These are phyloP conservation scores for Vanacampus margaritifer DNA, from an alignment of 2,113 vertebrate genomes.

Conservation along the genomic window DNA sequence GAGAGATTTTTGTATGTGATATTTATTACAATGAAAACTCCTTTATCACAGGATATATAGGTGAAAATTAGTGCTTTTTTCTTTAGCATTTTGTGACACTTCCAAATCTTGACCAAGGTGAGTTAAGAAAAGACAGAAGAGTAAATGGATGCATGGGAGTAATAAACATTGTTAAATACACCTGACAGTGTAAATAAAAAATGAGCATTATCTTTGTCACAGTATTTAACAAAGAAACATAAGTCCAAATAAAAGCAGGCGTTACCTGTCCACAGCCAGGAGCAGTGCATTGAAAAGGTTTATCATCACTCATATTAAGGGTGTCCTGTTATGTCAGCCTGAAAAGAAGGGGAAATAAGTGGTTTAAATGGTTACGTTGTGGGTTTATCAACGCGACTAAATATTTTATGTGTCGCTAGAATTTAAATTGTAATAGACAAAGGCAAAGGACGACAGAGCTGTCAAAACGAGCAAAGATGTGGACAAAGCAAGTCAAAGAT, in stretches of 20 bases:
- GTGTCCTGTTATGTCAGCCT: constrained; percentile 85
- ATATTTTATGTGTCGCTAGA: not conserved
- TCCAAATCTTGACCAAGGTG: not conserved
- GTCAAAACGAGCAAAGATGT: not conserved
- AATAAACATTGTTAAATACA: not conserved
- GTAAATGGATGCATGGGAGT: not conserved
- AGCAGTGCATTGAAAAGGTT: constrained; percentile 98
- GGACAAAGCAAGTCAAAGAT: constrained; percentile 52
- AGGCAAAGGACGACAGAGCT: not conserved
- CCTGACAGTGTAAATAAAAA: not conserved
- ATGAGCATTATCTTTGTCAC: not conserved
- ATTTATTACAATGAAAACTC: too few species aligned
- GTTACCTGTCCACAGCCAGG: constrained; percentile 97
- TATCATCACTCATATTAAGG: constrained; percentile 99
- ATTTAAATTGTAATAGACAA: not conserved
- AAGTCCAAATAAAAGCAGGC: not conserved
- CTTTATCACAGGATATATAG: too few species aligned
- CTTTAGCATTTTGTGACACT: not conserved
- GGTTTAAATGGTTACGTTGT: not conserved
- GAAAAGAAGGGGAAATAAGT: constrained; percentile 33
- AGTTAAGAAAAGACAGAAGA: not conserved
- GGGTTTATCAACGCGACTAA: not conserved
- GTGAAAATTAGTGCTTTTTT: too few species aligned
- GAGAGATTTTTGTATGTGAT: too few species aligned
- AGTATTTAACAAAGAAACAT: not conserved